Evolutionary conservation across 1,140 invertebrate species (phyloP).

Genomic region (Rhopalosiphum maidis): DNA sequence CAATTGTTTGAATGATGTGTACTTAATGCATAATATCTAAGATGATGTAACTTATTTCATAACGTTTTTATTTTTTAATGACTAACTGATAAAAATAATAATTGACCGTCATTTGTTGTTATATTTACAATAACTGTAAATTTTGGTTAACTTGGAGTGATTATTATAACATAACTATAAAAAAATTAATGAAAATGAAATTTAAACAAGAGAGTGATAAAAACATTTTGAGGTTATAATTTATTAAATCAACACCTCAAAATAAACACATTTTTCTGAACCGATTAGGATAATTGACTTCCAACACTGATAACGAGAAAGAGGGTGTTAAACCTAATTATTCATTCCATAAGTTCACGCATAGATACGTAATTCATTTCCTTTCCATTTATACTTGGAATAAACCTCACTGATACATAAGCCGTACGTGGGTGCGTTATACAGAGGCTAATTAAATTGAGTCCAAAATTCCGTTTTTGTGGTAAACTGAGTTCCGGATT

Average conservation of each 20-base stretch:
- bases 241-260: neutral
- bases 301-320: no score
- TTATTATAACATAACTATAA: neutral
- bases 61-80: neutral
- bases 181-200: neutral
- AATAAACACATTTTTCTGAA: neutral
- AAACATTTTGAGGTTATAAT: neutral
- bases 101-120: neutral
- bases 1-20: neutral
- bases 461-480: no score
- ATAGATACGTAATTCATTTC: neutral
- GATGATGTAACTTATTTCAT: neutral
- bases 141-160: neutral
- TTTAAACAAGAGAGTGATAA: neutral
- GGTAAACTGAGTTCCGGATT: no score
- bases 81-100: neutral
- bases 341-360: neutral
- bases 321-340: no score
- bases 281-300: neutral
- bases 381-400: neutral
- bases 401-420: neutral
- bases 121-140: neutral
- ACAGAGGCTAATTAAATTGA: no score
- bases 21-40: neutral
- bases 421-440: no score